These are phyloP conservation scores for Plecturocebus donacophilus DNA, from an alignment of 2,113 vertebrate species.

Conservation along the genomic window DNA sequence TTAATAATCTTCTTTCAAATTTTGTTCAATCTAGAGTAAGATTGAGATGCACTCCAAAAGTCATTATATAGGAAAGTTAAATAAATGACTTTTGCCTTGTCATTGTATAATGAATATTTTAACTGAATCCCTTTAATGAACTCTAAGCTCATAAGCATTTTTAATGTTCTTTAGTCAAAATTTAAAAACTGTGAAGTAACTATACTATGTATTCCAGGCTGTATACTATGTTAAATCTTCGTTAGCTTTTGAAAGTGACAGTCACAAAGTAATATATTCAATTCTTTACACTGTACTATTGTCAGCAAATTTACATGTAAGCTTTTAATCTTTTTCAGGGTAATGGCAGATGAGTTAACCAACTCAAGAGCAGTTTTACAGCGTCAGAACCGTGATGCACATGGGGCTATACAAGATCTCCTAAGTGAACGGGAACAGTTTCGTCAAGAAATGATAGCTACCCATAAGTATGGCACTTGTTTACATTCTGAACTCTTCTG, in stretches of 20 bases:
- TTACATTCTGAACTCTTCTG: background rate
- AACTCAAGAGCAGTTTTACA: constrained; percentile 91
- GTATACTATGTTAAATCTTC: background rate
- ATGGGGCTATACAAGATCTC: constrained; percentile 95
- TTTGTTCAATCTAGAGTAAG: background rate
- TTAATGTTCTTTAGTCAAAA: background rate
- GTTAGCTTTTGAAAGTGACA: constrained; percentile 16
- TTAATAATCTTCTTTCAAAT: background rate
- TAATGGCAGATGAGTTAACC: constrained; percentile 98
- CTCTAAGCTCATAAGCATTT: background rate
- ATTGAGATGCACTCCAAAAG: background rate
- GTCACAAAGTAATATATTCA: background rate
- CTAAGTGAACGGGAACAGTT: constrained; percentile 94
- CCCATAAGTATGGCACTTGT: constrained; percentile 89
- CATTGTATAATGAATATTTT: constrained; percentile 39
- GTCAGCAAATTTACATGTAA: background rate
- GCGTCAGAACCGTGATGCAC: constrained; percentile 93
- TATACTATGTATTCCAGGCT: background rate
- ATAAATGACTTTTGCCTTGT: background rate
- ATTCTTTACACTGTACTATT: background rate
- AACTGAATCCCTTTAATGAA: background rate
- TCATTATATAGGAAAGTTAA: constrained; percentile 2
- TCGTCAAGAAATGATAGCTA: constrained; percentile 92
- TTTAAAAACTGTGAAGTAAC: constrained; percentile 13
- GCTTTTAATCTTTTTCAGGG: constrained; percentile 84